Conservation (phyloP, 2,113 vertebrate genomes). For the Amphilophus citrinellus region DNA sequence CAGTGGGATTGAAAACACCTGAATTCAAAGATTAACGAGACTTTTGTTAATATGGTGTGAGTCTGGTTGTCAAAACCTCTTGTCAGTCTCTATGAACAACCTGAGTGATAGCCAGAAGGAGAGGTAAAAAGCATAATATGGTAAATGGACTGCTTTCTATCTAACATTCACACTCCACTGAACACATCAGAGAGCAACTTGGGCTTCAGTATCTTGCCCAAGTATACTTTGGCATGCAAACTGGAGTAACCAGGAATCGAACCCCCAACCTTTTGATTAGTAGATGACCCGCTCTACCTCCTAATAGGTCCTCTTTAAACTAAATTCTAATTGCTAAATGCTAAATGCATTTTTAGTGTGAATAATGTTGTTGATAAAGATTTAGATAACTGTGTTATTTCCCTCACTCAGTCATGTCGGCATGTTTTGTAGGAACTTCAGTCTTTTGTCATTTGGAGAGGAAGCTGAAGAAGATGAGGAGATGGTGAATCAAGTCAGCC, state of each 20-base stretch:
- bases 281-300: too few species aligned
- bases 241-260: too few species aligned
- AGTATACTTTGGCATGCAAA: too few species aligned
- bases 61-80: background rate
- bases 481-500: slow-evolving; percentile 93
- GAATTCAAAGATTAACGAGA: background rate
- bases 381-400: background rate
- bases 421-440: slow-evolving; percentile 90
- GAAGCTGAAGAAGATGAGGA: slow-evolving; percentile 99
- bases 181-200: too few species aligned
- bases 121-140: background rate
- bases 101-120: background rate
- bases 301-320: background rate
- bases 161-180: too few species aligned
- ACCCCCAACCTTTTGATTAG: too few species aligned
- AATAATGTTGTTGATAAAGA: background rate
- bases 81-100: background rate
- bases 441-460: slow-evolving; percentile 95
- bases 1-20: background rate
- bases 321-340: background rate
- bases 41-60: background rate
- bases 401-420: background rate
- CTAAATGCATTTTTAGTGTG: background rate
- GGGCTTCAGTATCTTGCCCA: too few species aligned
- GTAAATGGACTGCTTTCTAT: too few species aligned